Evolutionary conservation across 2,888 invertebrate genomes (phyloP), one percentile per base, ranked within the genome.

Genomic region (Craniophora ligustri): DNA sequence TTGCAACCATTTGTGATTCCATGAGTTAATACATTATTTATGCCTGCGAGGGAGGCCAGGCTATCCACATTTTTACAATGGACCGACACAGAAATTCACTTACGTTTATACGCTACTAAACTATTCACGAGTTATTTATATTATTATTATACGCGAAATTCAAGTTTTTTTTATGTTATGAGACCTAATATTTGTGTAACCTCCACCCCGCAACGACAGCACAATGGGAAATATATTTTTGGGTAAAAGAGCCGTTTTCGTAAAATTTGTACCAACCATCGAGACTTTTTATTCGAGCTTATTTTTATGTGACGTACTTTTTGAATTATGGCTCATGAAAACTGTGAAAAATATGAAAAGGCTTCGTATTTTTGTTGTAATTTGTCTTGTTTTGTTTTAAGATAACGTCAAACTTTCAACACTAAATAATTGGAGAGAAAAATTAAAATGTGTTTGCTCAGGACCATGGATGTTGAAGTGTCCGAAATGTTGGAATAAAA

Each of bases 61-160:
- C 35, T 42, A 66, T 69, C 58, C 64, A 62, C 72, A 75, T 76
- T 81, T 79, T 74, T 76, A 76, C 79, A 78, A 78, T 67, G 60
- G 53, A 55, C 67, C 54, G 70, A 82, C 82, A 82, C 67, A 75
- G 73, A 75, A 81, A 75, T 78, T 78, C 76, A 79, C 81, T 82
- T 79, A 76, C 63, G 67, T 79, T 80, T 76, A 76, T 77, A 67
- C 66, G 50, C 48, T 47, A 59, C 62, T 66, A 63, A 68, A 72
- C 72, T 72, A 72, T 68, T 72, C 60, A 47, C 35, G 39, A 32
- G 21, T 58, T 64, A n/a, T n/a, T n/a, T n/a, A n/a, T n/a, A n/a
- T n/a, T n/a, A n/a, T n/a, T n/a, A 62, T 62, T 57, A 58, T 56
- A 70, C 30, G 44, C 8, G 14, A 28, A 32, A 44, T 58, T 60